Conservation (phyloP, 2,888 invertebrate species). For the Carterocephalus palaemon region DNA sequence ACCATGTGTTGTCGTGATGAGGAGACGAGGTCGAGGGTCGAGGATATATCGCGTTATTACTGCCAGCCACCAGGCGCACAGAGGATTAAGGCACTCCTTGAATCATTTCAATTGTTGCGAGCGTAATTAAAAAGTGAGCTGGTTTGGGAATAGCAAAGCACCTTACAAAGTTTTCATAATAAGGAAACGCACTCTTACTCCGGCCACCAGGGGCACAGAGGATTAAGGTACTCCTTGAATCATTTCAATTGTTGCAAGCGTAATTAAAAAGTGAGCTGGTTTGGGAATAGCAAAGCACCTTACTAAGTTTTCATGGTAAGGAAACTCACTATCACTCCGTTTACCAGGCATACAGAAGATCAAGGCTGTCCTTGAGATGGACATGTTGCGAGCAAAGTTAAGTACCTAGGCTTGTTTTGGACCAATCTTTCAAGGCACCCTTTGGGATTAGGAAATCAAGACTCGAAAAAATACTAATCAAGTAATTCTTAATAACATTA, state of each 20-base stretch:
- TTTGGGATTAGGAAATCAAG: too few species aligned
- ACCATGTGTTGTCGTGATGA: constrained; percentile 73
- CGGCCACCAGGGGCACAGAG: constrained; percentile 59
- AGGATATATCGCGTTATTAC: constrained; percentile 72
- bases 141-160: constrained; percentile 56
- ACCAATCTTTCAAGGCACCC: constrained; percentile 69
- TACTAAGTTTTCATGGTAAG: constrained; percentile 73
- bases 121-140: constrained; percentile 2
- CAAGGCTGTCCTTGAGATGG: constrained; percentile 66
- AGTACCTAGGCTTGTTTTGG: background rate
- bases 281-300: constrained; percentile 66
- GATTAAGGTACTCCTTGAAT: constrained; percentile 69
- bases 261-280: constrained; percentile 2
- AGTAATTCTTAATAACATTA: too few species aligned
- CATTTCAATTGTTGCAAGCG: constrained; percentile 50
- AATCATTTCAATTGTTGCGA: constrained; percentile 58
- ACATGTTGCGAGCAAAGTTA: constrained; percentile 39
- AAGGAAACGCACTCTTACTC: constrained; percentile 67
- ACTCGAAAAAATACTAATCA: too few species aligned
- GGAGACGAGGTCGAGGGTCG: constrained; percentile 41
- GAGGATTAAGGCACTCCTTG: constrained; percentile 67
- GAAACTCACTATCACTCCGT: constrained; percentile 66
- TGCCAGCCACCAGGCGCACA: constrained; percentile 58
- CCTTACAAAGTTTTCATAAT: constrained; percentile 73
- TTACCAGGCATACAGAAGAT: constrained; percentile 61